phyloP scores from a whole-genome alignment of 2,797 vertebrate genomes.

The Pseudomugil gertrudae region DNA sequence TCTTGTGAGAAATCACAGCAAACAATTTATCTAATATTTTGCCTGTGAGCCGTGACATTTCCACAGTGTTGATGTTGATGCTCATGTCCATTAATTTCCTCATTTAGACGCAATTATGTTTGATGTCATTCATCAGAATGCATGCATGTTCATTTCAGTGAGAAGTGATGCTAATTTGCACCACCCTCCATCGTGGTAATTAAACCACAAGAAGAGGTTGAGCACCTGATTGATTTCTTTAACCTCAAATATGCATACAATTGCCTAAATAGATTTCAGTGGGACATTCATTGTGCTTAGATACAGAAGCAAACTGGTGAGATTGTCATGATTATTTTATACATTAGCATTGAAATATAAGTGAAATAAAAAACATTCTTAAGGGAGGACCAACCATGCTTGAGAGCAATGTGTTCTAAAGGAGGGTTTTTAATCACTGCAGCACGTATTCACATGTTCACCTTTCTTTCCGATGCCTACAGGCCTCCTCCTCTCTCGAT shows the following conservation, averaged over 20 bases:
- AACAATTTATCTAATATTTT: conserved; percentile 27
- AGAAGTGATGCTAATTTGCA: conserved; percentile 49
- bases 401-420: conserved; percentile 10
- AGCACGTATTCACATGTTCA: conserved; percentile 11
- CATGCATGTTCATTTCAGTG: conserved; percentile 42
- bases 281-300: conserved; percentile 27
- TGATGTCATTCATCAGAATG: conserved; percentile 60
- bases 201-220: conserved; percentile 58
- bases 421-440: background rate
- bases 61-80: conserved; percentile 30
- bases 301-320: background rate
- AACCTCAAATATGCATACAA: conserved; percentile 58
- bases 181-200: conserved; percentile 65
- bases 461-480: conserved; percentile 9
- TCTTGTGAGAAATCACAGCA: conserved; percentile 17
- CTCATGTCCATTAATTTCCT: conserved; percentile 61
- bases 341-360: conserved; percentile 31
- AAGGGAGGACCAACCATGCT: conserved; percentile 5
- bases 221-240: conserved; percentile 65
- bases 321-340: conserved; percentile 17
- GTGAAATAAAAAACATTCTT: conserved; percentile 28
- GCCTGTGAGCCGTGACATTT: conserved; percentile 38
- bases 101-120: conserved; percentile 68
- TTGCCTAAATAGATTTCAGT: conserved; percentile 53
- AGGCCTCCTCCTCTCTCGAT: conserved; percentile 13